phyloP scores from a whole-genome alignment of 2,888 invertebrate species.

The Drosophila melanosoma region DNA sequence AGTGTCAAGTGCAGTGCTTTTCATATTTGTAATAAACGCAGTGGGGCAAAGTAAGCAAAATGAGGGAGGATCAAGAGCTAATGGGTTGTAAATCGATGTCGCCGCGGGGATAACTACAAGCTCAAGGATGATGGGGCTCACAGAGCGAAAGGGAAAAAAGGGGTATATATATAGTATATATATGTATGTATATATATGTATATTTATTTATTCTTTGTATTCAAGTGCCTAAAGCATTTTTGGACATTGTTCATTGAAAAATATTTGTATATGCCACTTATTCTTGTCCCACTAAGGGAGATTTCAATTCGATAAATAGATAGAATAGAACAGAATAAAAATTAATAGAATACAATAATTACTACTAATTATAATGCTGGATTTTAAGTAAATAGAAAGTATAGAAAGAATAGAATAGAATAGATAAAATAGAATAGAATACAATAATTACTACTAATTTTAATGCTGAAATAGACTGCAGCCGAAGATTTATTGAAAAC shows the following conservation, averaged over 20 bases:
- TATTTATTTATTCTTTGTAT: background rate
- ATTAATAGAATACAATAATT: too few species aligned
- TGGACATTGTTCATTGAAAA: background rate
- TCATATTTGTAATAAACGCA: constrained; percentile 54
- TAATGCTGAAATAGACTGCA: background rate
- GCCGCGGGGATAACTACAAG: constrained; percentile 26
- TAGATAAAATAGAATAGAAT: too few species aligned
- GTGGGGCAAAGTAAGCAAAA: constrained; percentile 12
- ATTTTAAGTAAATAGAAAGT: too few species aligned
- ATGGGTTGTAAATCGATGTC: constrained; percentile 57
- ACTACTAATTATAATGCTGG: too few species aligned
- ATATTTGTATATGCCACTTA: background rate
- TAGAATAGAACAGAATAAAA: too few species aligned
- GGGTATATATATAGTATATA: background rate
- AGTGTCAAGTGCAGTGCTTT: constrained; percentile 76
- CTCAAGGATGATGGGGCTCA: constrained; percentile 26
- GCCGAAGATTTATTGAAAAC: background rate
- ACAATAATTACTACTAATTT: too few species aligned
- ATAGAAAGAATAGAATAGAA: too few species aligned
- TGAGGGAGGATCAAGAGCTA: constrained; percentile 29
- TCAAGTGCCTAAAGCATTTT: background rate
- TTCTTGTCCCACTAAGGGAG: background rate
- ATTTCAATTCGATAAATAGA: too few species aligned
- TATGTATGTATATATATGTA: background rate
- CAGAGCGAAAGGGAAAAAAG: too few species aligned